These are phyloP conservation scores for Hypotaenidia philippensis DNA, from an alignment of 2,797 vertebrate species.

Conservation along the genomic window DNA sequence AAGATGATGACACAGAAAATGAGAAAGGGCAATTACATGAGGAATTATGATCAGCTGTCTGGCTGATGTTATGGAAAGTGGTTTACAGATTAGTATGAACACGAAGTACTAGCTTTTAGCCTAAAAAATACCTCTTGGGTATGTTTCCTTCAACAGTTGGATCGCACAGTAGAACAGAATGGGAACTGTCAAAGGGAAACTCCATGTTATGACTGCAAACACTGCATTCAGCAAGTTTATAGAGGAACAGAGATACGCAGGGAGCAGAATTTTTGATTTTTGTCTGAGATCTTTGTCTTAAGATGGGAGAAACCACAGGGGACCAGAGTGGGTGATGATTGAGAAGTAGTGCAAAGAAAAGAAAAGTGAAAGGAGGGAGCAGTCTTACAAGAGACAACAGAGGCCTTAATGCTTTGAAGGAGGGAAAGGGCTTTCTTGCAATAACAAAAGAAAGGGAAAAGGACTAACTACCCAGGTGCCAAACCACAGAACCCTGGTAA, in stretches of 20 bases:
- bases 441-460: not conserved
- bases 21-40: slow-evolving; percentile 13
- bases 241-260: not conserved
- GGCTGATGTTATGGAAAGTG: not conserved
- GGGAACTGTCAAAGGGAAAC: not conserved
- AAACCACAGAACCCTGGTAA: not conserved
- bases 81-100: not conserved
- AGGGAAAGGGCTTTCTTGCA: not conserved
- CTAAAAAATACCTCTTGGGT: not conserved
- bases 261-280: not conserved
- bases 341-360: not conserved
- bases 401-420: not conserved
- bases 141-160: not conserved
- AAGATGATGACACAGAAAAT: not conserved
- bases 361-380: not conserved
- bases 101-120: not conserved
- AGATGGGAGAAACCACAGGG: not conserved
- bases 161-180: not conserved
- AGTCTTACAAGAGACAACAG: not conserved
- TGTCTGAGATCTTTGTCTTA: not conserved
- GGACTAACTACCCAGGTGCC: not conserved
- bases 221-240: not conserved
- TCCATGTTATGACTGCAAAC: fast-evolving
- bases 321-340: not conserved
- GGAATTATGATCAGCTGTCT: slow-evolving; percentile 9